These are phyloP conservation scores for Amazona guildingii DNA, from an alignment of 2,113 vertebrate genomes.

Conservation along the genomic window DNA sequence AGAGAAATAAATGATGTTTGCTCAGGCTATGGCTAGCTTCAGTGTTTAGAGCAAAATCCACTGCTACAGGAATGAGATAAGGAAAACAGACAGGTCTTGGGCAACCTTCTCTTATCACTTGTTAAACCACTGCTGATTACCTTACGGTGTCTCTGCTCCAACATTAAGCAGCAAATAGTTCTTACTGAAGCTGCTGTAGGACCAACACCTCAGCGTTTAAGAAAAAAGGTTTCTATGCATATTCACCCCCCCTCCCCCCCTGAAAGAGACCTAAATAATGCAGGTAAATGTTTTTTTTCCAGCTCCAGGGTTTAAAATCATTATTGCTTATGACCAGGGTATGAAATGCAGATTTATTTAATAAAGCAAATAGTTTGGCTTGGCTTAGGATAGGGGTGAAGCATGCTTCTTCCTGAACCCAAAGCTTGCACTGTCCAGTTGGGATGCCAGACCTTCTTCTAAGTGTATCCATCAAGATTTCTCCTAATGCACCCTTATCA, in stretches of 20 bases:
- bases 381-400: neutral
- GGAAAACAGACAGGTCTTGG: neutral
- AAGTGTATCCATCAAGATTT: neutral
- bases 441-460: neutral
- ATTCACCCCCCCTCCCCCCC: neutral
- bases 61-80: neutral
- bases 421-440: neutral
- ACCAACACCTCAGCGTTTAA: neutral
- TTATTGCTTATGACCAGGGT: neutral
- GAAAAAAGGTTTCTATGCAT: neutral
- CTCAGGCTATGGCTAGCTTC: neutral
- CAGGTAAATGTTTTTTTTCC: neutral
- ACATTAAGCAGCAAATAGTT: neutral
- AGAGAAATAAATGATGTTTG: neutral
- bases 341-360: neutral
- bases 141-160: neutral
- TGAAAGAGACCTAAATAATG: neutral
- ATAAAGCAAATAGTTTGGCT: neutral
- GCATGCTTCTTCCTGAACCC: neutral
- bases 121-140: neutral
- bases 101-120: neutral
- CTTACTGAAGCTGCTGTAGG: neutral
- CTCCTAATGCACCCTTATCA: neutral
- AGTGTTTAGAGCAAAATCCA: neutral
- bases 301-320: neutral